Conservation (phyloP, 1,140 invertebrate species). For the Himalopsyche phryganea region DNA sequence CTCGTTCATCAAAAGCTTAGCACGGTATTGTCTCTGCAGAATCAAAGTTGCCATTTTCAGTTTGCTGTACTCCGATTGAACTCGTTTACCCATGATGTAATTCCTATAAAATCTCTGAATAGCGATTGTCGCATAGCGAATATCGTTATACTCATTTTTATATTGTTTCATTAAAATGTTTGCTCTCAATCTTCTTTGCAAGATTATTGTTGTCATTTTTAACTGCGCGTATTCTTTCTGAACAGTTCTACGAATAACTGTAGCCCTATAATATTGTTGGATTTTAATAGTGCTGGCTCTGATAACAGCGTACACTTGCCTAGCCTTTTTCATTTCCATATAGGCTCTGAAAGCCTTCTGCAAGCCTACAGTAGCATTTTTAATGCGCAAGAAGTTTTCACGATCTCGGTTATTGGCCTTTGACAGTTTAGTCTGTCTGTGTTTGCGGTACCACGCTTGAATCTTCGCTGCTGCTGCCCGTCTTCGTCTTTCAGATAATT, state of each 20-base stretch:
- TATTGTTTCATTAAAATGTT: slow-evolving; percentile 42
- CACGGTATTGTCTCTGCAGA: no score
- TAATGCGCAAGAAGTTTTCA: slow-evolving; percentile 35
- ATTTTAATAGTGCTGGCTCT: slow-evolving; percentile 25
- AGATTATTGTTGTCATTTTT: slow-evolving; percentile 37
- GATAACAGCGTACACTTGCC: slow-evolving; percentile 26
- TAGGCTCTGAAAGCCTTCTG: slow-evolving; percentile 37
- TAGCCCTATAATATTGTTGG: slow-evolving; percentile 21
- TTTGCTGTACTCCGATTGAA: slow-evolving; percentile 37
- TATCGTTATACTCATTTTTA: slow-evolving; percentile 37
- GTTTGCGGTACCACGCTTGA: slow-evolving; percentile 20
- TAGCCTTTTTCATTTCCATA: slow-evolving; percentile 34
- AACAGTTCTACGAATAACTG: slow-evolving; percentile 10
- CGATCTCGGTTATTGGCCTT: slow-evolving; percentile 29
- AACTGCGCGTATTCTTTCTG: slow-evolving; percentile 37
- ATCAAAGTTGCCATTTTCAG: no score
- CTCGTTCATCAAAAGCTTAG: no score
- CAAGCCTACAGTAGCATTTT: slow-evolving; percentile 31
- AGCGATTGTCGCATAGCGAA: slow-evolving; percentile 36
- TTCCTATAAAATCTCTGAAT: slow-evolving; percentile 51
- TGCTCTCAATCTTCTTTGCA: slow-evolving; percentile 50
- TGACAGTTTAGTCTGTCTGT: slow-evolving; percentile 7
- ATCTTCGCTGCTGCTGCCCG: slow-evolving; percentile 2
- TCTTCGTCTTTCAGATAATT: neutral
- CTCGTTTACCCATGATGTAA: slow-evolving; percentile 31